These are phyloP conservation scores for Sapayoa aenigma DNA, from an alignment of 2,113 vertebrate species.

Conservation along the genomic window DNA sequence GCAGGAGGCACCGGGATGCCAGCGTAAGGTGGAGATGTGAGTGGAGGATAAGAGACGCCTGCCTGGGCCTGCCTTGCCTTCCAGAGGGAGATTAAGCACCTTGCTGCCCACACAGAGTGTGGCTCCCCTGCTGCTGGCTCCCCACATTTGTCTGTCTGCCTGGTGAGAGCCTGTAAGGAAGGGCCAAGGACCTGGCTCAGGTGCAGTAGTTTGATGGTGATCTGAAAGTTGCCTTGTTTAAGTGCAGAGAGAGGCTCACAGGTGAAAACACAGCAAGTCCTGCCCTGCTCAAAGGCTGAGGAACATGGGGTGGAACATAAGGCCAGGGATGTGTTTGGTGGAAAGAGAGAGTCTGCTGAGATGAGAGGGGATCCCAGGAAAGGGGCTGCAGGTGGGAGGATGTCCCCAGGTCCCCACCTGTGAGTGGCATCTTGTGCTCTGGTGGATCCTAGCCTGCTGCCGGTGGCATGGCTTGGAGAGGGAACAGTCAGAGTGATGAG, in stretches of 20 bases:
- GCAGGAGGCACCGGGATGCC: not conserved
- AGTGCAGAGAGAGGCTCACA: not conserved
- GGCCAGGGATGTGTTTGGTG: not conserved
- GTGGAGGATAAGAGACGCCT: not conserved
- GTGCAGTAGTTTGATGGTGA: not conserved
- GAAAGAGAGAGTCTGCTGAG: not conserved
- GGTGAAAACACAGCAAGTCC: not conserved
- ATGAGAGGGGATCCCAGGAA: not conserved
- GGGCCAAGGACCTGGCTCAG: not conserved
- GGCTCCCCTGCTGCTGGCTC: not conserved
- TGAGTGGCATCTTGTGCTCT: not conserved
- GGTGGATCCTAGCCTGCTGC: not conserved
- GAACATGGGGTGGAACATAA: not conserved
- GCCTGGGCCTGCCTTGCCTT: not conserved
- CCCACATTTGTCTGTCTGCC: not conserved
- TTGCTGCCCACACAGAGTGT: not conserved
- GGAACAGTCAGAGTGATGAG: accelerated
- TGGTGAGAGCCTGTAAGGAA: accelerated
- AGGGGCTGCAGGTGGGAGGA: not conserved
- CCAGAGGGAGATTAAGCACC: not conserved
- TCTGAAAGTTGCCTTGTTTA: not conserved
- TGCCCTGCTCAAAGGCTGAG: not conserved
- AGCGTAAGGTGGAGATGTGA: not conserved
- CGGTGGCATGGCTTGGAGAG: accelerated
- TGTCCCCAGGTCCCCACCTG: not conserved